Evolutionary conservation across 2,888 invertebrate genomes (phyloP).

Genomic region (Clunio marinus): DNA sequence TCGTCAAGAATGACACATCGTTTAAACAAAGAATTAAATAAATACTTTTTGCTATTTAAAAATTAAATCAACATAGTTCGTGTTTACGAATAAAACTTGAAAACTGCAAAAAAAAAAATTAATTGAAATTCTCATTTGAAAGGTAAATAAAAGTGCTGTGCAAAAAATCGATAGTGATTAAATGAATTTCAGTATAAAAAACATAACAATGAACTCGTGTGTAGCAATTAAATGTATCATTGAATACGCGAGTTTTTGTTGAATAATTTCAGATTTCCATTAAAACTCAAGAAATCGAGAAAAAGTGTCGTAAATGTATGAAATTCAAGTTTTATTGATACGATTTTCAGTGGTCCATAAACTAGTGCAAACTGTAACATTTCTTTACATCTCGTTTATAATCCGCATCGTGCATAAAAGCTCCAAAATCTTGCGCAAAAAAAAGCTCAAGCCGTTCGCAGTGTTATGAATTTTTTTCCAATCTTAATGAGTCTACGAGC

Average conservation of each 20-base stretch:
- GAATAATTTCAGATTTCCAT: too few relatives aligned
- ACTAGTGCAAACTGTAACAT: background rate
- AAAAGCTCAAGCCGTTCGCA: background rate
- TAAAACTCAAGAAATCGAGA: background rate
- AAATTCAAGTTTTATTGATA: too few relatives aligned
- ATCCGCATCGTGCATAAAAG: background rate
- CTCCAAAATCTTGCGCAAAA: background rate
- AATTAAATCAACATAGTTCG: background rate
- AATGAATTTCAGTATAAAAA: too few relatives aligned
- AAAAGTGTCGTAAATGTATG: background rate
- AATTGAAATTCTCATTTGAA: background rate
- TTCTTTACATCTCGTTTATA: background rate
- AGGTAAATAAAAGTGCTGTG: background rate
- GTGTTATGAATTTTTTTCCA: background rate
- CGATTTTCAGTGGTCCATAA: background rate
- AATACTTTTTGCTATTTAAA: too few relatives aligned
- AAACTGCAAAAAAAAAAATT: background rate
- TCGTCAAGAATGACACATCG: slow-evolving; percentile 13
- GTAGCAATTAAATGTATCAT: background rate
- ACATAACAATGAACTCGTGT: too few relatives aligned
- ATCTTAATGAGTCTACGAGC: background rate
- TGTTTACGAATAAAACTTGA: background rate
- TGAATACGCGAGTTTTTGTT: background rate
- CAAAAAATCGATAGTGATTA: background rate
- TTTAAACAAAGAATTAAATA: background rate